Conservation (phyloP, 2,113 vertebrate species). For the Ctenodactylus gundi region DNA sequence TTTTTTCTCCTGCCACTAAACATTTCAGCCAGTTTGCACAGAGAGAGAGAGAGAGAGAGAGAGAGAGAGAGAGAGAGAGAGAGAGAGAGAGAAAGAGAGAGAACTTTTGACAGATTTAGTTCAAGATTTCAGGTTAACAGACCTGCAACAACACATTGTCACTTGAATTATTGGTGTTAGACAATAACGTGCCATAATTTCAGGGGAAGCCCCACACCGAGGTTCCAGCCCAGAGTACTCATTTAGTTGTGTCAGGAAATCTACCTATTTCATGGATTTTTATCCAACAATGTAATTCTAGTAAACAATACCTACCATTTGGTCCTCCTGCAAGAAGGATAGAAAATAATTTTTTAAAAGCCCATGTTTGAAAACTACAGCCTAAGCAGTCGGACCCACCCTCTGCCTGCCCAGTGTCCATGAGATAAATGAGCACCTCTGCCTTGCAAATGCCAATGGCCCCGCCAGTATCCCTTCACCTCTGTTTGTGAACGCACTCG, state of each 20-base stretch:
- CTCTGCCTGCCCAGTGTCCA: not conserved
- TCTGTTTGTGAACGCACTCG: not conserved
- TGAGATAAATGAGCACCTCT: not conserved
- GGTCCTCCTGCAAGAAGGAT: not conserved
- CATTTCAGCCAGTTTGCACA: slow-evolving; percentile 53
- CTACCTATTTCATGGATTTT: not conserved
- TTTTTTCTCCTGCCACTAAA: slow-evolving; percentile 32
- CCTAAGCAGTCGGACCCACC: not conserved
- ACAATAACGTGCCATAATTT: slow-evolving; percentile 71
- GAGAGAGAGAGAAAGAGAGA: too few relatives aligned
- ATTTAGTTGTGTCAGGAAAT: not conserved
- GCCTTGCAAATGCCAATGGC: not conserved
- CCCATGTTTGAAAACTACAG: not conserved
- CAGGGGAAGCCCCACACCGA: slow-evolving; percentile 52
- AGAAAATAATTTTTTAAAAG: not conserved
- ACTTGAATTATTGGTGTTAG: slow-evolving; percentile 74
- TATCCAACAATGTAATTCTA: slow-evolving; percentile 27
- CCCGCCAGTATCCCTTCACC: not conserved
- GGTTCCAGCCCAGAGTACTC: slow-evolving; percentile 24
- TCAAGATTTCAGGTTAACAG: slow-evolving; percentile 74
- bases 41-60: not conserved
- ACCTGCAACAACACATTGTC: slow-evolving; percentile 70
- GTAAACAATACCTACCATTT: not conserved
- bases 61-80: not conserved
- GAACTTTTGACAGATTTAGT: slow-evolving; percentile 75